Percentiles rank a stretch among this genome's conserved stretches.
These are phyloP conservation scores for Heptranchias perlo DNA, from an alignment of 2,113 vertebrate genomes.

Conservation along the genomic window DNA sequence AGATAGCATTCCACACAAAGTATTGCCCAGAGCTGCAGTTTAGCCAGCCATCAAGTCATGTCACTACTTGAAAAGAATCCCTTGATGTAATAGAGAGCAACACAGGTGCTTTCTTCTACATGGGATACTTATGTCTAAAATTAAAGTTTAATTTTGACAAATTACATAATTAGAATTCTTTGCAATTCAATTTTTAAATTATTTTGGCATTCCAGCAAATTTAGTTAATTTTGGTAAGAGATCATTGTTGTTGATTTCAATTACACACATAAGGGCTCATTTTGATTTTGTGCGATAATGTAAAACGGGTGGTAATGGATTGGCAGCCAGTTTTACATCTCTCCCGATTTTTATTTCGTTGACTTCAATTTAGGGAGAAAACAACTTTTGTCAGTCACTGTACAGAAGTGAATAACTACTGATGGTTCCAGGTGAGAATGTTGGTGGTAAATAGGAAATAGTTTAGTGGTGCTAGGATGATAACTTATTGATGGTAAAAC, in stretches of 20 bases:
- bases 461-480: not conserved
- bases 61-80: not conserved
- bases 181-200: not conserved
- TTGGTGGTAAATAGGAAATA: not conserved
- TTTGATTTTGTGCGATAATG: not conserved
- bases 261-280: not conserved
- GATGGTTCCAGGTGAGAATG: not conserved
- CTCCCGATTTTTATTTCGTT: not conserved
- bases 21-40: not conserved
- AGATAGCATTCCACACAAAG: not conserved
- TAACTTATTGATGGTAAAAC: not conserved
- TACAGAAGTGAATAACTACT: not conserved
- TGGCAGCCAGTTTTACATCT: not conserved
- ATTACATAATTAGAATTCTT: not conserved
- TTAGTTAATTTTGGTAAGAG: not conserved
- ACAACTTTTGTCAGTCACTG: not conserved
- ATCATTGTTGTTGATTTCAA: not conserved
- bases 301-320: not conserved
- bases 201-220: not conserved
- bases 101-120: not conserved
- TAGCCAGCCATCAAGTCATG: not conserved
- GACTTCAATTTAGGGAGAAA: not conserved
- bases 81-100: not conserved
- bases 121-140: not conserved
- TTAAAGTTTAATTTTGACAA: not conserved